These are phyloP conservation scores for Limnephilus marmoratus DNA, from an alignment of 2,888 invertebrate species.

Conservation along the genomic window DNA sequence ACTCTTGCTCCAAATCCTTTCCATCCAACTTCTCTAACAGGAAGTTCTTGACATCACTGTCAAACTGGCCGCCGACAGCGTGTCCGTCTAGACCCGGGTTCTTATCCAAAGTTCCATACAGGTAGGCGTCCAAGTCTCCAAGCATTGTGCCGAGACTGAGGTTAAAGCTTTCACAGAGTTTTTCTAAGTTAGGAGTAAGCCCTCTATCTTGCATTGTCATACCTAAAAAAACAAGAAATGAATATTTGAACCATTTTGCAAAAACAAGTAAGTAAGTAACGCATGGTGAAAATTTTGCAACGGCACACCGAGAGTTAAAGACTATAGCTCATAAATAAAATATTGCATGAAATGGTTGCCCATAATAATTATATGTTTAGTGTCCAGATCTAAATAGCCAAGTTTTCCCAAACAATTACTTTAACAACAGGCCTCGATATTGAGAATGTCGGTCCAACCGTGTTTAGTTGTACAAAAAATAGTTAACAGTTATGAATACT, in stretches of 20 bases:
- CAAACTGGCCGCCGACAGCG: conserved; percentile 68
- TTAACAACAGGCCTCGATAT: background rate
- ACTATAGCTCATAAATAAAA: too few species aligned
- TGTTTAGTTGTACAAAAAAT: background rate
- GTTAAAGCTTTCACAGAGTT: conserved; percentile 83
- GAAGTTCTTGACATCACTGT: conserved; percentile 68
- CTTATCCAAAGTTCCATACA: conserved; percentile 76
- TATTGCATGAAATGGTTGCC: too few species aligned
- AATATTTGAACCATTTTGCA: too few species aligned
- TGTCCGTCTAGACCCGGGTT: conserved; percentile 68
- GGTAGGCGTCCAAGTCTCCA: conserved; percentile 82
- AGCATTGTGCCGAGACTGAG: conserved; percentile 80
- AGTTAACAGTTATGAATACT: too few species aligned
- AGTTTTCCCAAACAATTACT: too few species aligned
- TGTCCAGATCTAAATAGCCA: too few species aligned
- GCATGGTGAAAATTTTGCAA: too few species aligned
- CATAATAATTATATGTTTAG: too few species aligned
- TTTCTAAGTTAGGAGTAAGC: conserved; percentile 84
- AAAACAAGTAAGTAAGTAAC: too few species aligned
- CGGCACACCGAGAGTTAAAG: too few species aligned
- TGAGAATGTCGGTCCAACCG: background rate
- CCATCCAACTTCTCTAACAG: conserved; percentile 50
- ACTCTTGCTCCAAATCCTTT: conserved; percentile 69
- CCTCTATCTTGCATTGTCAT: conserved; percentile 89
- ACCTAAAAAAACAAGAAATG: conserved; percentile 68